These are phyloP conservation scores for Anaspis maculata DNA, from an alignment of 2,888 invertebrate species.

Conservation along the genomic window DNA sequence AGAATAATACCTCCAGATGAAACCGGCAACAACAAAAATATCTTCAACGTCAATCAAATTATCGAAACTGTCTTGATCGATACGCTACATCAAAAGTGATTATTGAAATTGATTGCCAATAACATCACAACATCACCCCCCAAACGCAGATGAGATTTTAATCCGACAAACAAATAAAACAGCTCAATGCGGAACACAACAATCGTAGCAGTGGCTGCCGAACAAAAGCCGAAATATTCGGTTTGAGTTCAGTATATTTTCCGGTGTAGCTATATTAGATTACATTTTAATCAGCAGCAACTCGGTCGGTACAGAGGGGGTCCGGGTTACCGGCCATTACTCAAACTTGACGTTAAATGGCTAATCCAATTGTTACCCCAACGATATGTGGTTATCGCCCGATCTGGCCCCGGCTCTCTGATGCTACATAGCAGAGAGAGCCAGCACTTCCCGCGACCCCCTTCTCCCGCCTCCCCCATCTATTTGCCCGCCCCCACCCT, in stretches of 20 bases:
- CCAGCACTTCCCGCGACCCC: conserved; percentile 19
- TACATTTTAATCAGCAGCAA: conserved; percentile 46
- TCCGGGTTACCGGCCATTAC: conserved; percentile 43
- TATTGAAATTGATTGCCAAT: conserved; percentile 10
- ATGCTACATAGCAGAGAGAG: no score
- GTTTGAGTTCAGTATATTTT: conserved; percentile 35
- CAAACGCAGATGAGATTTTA: conserved; percentile 32
- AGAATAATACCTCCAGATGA: no score
- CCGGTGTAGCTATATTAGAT: conserved; percentile 43
- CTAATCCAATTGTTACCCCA: conserved; percentile 45
- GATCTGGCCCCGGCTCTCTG: conserved; percentile 29
- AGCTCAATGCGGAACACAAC: conserved; percentile 1
- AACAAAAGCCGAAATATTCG: conserved; percentile 32
- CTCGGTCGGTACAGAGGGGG: conserved; percentile 29
- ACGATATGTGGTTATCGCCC: conserved; percentile 42
- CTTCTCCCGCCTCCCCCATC: conserved; percentile 14
- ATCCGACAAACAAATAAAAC: conserved; percentile 30
- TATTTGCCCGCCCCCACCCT: conserved; percentile 18
- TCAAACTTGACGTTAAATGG: conserved; percentile 45
- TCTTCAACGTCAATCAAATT: no score
- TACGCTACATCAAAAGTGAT: conserved; percentile 3
- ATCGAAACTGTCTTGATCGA: no score
- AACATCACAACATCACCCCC: no score
- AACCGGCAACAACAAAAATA: no score
- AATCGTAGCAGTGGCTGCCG: conserved; percentile 1